These are phyloP conservation scores for Hippopotamus amphibius DNA, from an alignment of 2,113 vertebrate genomes.

Conservation along the genomic window DNA sequence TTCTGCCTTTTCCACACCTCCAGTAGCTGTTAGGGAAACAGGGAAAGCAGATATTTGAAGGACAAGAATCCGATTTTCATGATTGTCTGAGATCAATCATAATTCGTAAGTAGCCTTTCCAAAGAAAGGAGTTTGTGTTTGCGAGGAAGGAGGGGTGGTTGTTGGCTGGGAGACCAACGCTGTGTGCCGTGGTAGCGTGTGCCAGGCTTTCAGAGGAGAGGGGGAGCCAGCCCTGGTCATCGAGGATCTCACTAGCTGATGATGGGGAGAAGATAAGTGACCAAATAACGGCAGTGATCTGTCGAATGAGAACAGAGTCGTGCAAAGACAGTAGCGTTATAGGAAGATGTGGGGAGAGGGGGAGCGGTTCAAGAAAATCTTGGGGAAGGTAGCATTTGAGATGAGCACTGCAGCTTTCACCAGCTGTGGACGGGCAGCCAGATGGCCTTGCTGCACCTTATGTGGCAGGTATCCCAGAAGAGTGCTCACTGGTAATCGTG, in stretches of 20 bases:
- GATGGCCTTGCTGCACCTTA: neutral
- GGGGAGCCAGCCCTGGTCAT: neutral
- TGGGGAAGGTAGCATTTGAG: neutral
- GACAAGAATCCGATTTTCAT: conserved; percentile 40
- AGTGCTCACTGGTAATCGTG: neutral
- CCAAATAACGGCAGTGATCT: neutral
- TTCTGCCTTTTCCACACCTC: neutral
- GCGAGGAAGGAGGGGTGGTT: neutral
- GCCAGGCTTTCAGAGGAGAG: neutral
- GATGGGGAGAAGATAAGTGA: neutral
- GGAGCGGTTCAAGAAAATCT: neutral
- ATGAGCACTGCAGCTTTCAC: neutral
- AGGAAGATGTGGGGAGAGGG: neutral
- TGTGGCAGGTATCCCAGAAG: neutral
- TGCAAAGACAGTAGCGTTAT: neutral
- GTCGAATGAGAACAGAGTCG: neutral
- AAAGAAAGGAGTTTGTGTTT: conserved; percentile 17
- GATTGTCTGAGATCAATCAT: neutral
- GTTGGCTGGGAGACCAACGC: neutral
- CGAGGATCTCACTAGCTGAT: neutral
- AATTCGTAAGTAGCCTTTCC: neutral
- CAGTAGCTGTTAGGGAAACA: neutral
- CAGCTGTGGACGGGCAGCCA: neutral
- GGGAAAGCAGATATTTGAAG: conserved; percentile 17
- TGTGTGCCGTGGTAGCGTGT: too few species aligned